Base-by-base conservation (phyloP, 2,113 vertebrate species). In the Hyperopisus bebe region DNA sequence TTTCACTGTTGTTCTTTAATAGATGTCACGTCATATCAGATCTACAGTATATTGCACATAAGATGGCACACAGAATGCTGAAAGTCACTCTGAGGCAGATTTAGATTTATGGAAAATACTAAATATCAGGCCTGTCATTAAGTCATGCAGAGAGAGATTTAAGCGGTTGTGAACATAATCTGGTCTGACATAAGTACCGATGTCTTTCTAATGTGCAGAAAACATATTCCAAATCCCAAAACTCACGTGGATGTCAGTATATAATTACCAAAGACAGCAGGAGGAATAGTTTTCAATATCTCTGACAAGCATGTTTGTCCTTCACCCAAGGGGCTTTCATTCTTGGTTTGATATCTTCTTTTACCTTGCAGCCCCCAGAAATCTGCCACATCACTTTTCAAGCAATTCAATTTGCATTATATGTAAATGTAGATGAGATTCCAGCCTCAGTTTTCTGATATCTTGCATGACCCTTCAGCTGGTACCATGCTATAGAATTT, bases 131-230 rank as follows among this genome's bases (percentile, higher is more conserved):
- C 42, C 55, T 55, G 85, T 88, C 51, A 89, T 90, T 92, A 77
- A 74, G 35, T 84, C 84, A 44, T 86, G 85, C 47, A 50, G 86
- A 83, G 90, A 66, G n/a, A 89, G 82, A 85, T 35, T 80, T 89
- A 90, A 89, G 44, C 83, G 42, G 74, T 44, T 31, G 39, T 89
- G 89, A 44, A 70, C 24, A 27, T 11, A 62, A 88, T 47, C 35
- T 47, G 39, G 17, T n/a, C n/a, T n/a, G n/a, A n/a, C n/a, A n/a
- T 62, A 86, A 89, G 80, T 85, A 74, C 27, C 50, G 46, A 88
- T 88, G 80, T 86, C 46, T 66, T 89, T 91, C 87, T 90, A 89
- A 92, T 84, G 84, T 35, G 62, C 87, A 91, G 90, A 80, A 89
- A 74, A 55, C n/a, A 27, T 11, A 70, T 70, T 70, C n/a, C 10